Conservation (phyloP, 2,888 invertebrate species). For the Macrosiphum euphorbiae region DNA sequence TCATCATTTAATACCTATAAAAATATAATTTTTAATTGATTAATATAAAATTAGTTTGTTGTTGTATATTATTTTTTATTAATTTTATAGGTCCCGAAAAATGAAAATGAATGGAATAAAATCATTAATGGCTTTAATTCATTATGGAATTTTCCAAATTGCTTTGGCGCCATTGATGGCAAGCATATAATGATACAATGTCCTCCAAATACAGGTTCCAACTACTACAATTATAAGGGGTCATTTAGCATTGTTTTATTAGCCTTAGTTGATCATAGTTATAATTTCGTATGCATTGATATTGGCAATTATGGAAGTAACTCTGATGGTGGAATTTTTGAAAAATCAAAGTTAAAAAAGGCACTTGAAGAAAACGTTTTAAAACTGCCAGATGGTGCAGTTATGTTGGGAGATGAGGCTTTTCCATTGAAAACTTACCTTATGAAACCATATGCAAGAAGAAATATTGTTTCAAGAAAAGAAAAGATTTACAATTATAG, state of each 20-base stretch:
- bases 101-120: neutral
- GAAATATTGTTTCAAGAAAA: neutral
- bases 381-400: neutral
- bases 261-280: slow-evolving; percentile 28
- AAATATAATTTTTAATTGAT: slow-evolving; percentile 28
- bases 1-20: slow-evolving; percentile 27
- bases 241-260: slow-evolving; percentile 52
- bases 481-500: slow-evolving; percentile 31
- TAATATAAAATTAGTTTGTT: neutral
- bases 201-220: slow-evolving; percentile 65
- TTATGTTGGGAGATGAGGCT: slow-evolving; percentile 14
- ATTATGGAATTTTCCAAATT: slow-evolving; percentile 16
- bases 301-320: slow-evolving; percentile 23
- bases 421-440: slow-evolving; percentile 32
- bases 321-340: slow-evolving; percentile 34
- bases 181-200: slow-evolving; percentile 66
- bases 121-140: slow-evolving; percentile 22
- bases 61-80: neutral
- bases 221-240: slow-evolving; percentile 66
- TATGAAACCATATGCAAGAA: slow-evolving; percentile 33
- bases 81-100: slow-evolving; percentile 16
- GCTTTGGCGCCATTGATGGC: slow-evolving; percentile 65
- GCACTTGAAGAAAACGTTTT: slow-evolving; percentile 1
- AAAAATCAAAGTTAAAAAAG: neutral
- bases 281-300: slow-evolving; percentile 8